These are phyloP conservation scores for Porphyrio hochstetteri DNA, from an alignment of 2,113 vertebrate species.

Conservation along the genomic window DNA sequence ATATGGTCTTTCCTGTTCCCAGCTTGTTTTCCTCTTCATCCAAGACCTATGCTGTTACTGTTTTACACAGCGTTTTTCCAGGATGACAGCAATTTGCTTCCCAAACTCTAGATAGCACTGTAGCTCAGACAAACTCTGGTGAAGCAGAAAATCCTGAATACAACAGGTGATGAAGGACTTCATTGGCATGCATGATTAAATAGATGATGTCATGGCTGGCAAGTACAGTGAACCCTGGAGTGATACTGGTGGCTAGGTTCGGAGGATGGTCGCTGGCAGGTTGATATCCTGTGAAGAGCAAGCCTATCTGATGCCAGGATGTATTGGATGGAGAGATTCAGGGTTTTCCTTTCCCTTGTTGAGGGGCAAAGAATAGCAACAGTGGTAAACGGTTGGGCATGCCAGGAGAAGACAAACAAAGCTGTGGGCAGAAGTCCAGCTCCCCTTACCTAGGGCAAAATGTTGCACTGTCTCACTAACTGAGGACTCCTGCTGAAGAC, in stretches of 20 bases:
- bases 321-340: not conserved
- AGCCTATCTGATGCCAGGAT: not conserved
- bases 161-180: not conserved
- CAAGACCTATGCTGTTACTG: not conserved
- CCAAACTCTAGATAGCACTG: not conserved
- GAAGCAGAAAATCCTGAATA: not conserved
- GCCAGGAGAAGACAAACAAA: not conserved
- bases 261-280: not conserved
- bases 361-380: not conserved
- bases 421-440: not conserved
- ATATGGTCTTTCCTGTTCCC: not conserved
- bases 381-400: not conserved
- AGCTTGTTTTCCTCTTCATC: not conserved
- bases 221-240: not conserved
- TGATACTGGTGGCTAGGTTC: not conserved
- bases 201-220: not conserved
- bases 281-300: not conserved
- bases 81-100: not conserved
- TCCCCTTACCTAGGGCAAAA: not conserved
- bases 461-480: not conserved
- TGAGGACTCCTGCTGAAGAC: not conserved
- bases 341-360: not conserved
- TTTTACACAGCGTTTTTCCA: not conserved
- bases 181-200: not conserved
- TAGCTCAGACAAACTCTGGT: not conserved